Evolutionary conservation across 2,797 vertebrate genomes (phyloP).

Genomic region (Philypnodon macrostomus): DNA sequence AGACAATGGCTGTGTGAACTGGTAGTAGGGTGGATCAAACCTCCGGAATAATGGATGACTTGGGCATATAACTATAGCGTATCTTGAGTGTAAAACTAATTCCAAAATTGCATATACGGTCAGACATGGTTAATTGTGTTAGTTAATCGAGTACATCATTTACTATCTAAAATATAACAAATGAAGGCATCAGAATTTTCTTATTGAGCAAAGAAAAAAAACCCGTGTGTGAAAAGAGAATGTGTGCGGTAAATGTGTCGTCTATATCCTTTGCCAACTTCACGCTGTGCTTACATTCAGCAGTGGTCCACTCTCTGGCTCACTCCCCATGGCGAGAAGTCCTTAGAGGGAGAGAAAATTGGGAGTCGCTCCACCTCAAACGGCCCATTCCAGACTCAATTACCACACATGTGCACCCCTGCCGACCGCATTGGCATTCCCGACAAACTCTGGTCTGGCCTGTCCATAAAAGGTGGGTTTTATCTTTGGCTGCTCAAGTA

Average conservation of each 20-base stretch:
- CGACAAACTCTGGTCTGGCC: slow-evolving; percentile 35
- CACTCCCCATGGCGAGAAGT: slow-evolving; percentile 40
- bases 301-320: slow-evolving; percentile 35
- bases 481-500: slow-evolving; percentile 56
- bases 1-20: too few species aligned
- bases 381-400: slow-evolving; percentile 67
- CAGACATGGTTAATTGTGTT: slow-evolving; percentile 37
- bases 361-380: slow-evolving; percentile 63
- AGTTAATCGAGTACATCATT: slow-evolving; percentile 24
- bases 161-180: too few species aligned
- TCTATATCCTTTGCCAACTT: slow-evolving; percentile 39
- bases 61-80: too few species aligned
- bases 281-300: slow-evolving; percentile 28
- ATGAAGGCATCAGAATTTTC: too few species aligned
- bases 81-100: too few species aligned
- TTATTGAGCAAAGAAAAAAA: too few species aligned
- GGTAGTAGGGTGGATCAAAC: too few species aligned
- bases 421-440: slow-evolving; percentile 43
- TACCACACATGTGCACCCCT: slow-evolving; percentile 62
- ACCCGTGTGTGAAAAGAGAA: too few species aligned
- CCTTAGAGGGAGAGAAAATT: slow-evolving; percentile 59
- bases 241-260: slow-evolving; percentile 23
- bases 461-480: slow-evolving; percentile 26
- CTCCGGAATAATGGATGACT: too few species aligned
- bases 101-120: too few species aligned